phyloP scores from a whole-genome alignment of 2,797 vertebrate genomes.

The Phylloscopus collybita region DNA sequence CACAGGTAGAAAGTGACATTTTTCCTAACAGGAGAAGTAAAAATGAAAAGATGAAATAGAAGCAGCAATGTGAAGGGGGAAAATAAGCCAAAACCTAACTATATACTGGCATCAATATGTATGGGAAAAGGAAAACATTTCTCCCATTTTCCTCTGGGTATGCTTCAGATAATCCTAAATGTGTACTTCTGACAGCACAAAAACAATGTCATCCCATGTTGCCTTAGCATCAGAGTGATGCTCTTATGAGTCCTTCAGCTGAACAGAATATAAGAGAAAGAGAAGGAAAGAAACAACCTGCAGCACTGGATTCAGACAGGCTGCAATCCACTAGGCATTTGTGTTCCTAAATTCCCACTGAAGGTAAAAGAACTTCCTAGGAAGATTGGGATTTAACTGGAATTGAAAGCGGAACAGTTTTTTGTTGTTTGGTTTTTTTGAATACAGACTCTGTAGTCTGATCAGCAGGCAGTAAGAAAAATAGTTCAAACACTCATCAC shows the following conservation, averaged over 20 bases:
- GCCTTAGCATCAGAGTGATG: neutral
- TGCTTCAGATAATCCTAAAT: neutral
- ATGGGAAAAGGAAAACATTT: neutral
- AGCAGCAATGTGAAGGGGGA: neutral
- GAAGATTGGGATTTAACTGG: neutral
- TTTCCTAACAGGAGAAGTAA: neutral
- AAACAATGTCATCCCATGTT: neutral
- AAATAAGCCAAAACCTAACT: neutral
- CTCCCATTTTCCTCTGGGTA: neutral
- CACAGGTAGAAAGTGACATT: neutral
- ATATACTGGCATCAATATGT: neutral
- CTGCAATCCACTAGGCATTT: neutral
- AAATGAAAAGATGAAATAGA: neutral
- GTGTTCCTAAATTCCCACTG: neutral
- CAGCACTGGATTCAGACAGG: neutral
- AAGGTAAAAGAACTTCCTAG: neutral
- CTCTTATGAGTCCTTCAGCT: neutral
- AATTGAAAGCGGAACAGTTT: neutral
- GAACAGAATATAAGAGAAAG: neutral
- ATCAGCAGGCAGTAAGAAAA: neutral
- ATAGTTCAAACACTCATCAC: neutral
- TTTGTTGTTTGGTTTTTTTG: neutral
- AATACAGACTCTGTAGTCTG: neutral
- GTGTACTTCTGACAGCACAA: neutral
- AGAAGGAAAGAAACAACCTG: neutral